phyloP scores from a whole-genome alignment of 1,140 invertebrate genomes.

The Drosophila suzukii region DNA sequence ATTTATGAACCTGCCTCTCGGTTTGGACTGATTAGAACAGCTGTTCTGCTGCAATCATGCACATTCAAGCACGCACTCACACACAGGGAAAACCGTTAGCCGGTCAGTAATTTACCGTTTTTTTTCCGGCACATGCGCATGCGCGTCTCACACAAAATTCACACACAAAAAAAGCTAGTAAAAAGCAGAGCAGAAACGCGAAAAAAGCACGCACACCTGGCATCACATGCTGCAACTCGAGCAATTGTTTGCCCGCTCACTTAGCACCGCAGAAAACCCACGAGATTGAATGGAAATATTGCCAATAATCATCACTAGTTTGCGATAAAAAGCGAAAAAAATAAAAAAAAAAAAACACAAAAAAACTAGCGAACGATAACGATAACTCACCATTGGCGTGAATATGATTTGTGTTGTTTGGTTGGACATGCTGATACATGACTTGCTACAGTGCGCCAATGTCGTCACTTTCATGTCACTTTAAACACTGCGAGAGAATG shows the following conservation, averaged over 20 bases:
- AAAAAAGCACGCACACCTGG: conserved; percentile 27
- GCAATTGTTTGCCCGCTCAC: conserved; percentile 35
- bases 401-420: conserved; percentile 84
- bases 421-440: conserved; percentile 85
- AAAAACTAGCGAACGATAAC: not conserved
- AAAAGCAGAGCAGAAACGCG: conserved; percentile 4
- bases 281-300: conserved; percentile 14
- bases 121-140: conserved; percentile 27
- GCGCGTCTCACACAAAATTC: conserved; percentile 35
- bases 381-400: conserved; percentile 80
- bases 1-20: conserved; percentile 36
- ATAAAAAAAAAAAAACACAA: not conserved
- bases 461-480: conserved; percentile 85
- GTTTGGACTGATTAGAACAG: conserved; percentile 40
- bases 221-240: conserved; percentile 40
- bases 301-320: conserved; percentile 51
- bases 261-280: conserved; percentile 35
- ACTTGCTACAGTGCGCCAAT: conserved; percentile 83
- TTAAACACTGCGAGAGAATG: conserved; percentile 84
- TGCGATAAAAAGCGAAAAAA: conserved; percentile 8
- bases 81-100: conserved; percentile 15
- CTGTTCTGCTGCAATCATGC: conserved; percentile 42
- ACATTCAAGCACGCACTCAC: conserved; percentile 14
- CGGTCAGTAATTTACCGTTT: conserved; percentile 34
- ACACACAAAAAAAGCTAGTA: conserved; percentile 29